A percentile compares a stretch with the other conserved stretches of the same genome.
These are phyloP conservation scores for Eulimnadia texana DNA, from an alignment of 1,140 invertebrate species.

Conservation along the genomic window DNA sequence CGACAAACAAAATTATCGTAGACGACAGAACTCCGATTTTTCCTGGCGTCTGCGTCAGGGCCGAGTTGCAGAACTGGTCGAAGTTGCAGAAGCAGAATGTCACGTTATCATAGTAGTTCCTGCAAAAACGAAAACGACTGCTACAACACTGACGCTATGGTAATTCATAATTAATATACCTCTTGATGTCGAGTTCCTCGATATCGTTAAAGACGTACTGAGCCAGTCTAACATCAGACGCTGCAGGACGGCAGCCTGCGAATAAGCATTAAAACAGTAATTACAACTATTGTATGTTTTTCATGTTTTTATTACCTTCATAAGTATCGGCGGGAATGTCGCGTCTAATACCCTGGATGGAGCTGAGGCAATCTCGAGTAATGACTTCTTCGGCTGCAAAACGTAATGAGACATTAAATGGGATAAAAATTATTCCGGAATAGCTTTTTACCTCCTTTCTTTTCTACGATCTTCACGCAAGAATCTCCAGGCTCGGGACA, in stretches of 20 bases:
- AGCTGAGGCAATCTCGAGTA: slow-evolving; percentile 71
- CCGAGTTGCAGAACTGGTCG: slow-evolving; percentile 69
- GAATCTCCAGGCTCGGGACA: slow-evolving; percentile 72
- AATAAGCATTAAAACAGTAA: slow-evolving; percentile 14
- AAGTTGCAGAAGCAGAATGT: slow-evolving; percentile 84
- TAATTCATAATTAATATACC: slow-evolving; percentile 31
- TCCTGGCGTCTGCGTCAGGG: not conserved
- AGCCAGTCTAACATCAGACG: slow-evolving; percentile 57
- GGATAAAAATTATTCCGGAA: not conserved
- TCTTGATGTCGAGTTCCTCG: slow-evolving; percentile 67
- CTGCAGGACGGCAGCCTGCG: slow-evolving; percentile 58
- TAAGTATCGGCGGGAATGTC: slow-evolving; percentile 86
- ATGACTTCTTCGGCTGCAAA: slow-evolving; percentile 58
- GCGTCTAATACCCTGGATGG: slow-evolving; percentile 52
- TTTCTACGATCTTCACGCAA: slow-evolving; percentile 80
- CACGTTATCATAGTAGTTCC: slow-evolving; percentile 65
- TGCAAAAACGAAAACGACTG: slow-evolving; percentile 32
- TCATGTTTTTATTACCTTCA: slow-evolving; percentile 41
- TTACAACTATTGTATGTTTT: not conserved
- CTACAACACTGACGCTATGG: not conserved
- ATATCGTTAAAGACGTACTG: slow-evolving; percentile 80
- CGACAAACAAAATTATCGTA: not conserved
- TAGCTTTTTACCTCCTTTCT: slow-evolving; percentile 54
- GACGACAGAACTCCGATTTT: not conserved
- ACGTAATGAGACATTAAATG: not conserved